Evolutionary conservation across 2,888 invertebrate genomes (phyloP).

Genomic region (Ophion costatus): DNA sequence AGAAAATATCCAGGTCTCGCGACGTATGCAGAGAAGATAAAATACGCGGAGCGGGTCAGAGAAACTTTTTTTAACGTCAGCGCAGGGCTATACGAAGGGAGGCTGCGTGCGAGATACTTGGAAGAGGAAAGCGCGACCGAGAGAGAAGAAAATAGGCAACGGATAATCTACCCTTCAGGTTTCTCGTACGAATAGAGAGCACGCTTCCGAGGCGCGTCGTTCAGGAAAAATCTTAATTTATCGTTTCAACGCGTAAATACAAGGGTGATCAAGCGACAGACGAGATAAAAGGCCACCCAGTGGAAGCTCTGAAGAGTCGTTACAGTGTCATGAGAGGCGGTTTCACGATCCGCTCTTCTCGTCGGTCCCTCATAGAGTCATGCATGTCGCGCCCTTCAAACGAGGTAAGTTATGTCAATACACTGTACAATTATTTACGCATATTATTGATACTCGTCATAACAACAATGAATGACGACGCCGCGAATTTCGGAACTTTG

Average conservation of each 20-base stretch:
- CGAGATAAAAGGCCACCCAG: constrained; percentile 69
- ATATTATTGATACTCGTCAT: not conserved
- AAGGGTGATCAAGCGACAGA: constrained; percentile 53
- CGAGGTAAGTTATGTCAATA: constrained; percentile 77
- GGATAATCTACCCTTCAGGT: constrained; percentile 2
- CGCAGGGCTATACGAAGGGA: constrained; percentile 62
- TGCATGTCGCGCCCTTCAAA: constrained; percentile 83
- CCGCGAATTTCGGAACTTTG: not conserved
- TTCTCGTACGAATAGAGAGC: constrained; percentile 23
- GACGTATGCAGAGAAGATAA: constrained; percentile 12
- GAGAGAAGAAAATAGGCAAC: not conserved
- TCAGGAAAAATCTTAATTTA: constrained; percentile 2
- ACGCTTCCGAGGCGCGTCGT: not conserved
- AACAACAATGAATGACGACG: not conserved
- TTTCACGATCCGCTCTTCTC: constrained; percentile 83
- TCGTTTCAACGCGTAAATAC: constrained; percentile 31
- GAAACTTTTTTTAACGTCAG: constrained; percentile 1
- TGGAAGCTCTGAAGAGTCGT: constrained; percentile 79
- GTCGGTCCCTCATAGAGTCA: constrained; percentile 82
- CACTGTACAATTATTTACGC: not conserved
- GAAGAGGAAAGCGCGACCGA: constrained; percentile 20
- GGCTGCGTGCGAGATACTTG: constrained; percentile 45
- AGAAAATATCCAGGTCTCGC: not conserved
- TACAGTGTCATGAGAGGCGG: constrained; percentile 83
- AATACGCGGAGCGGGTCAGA: constrained; percentile 23